Conservation (phyloP, 2,113 vertebrate genomes). For the Cisticola juncidis region DNA sequence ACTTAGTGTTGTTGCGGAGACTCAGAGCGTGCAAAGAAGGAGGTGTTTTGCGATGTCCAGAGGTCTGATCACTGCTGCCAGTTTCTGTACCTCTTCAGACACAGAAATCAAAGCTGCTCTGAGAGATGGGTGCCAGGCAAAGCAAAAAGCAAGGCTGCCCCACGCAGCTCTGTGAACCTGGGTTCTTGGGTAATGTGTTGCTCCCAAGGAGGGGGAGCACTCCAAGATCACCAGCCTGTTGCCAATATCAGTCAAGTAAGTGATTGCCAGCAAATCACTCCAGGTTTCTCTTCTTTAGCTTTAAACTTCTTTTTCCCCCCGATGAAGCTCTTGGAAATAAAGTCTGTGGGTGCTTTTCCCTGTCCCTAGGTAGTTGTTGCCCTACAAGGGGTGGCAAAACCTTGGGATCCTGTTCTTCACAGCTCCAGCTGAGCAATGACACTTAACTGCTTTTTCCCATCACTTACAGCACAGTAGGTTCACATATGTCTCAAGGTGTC, state of each 20-base stretch:
- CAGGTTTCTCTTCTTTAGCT: neutral
- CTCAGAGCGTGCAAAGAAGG: neutral
- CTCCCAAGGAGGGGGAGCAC: neutral
- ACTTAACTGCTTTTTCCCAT: neutral
- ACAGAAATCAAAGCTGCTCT: conserved; percentile 35
- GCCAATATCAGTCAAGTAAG: neutral
- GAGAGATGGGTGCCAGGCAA: neutral
- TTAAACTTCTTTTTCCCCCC: neutral
- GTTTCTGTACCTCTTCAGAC: conserved; percentile 27
- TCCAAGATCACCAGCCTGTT: conserved; percentile 17
- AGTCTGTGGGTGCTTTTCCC: neutral
- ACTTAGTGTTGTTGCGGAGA: conserved; percentile 18
- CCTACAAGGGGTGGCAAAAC: neutral
- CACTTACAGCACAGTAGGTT: neutral
- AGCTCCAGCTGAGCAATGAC: neutral
- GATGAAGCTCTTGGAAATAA: neutral
- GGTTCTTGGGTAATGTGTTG: neutral
- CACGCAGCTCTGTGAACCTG: neutral
- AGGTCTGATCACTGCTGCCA: conserved; percentile 1
- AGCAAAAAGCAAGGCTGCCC: neutral
- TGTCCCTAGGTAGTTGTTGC: neutral
- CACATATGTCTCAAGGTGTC: neutral
- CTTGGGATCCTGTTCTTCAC: neutral
- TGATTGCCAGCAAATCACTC: conserved; percentile 10
- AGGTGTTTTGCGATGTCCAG: neutral